Evolutionary conservation across 2,888 invertebrate genomes (phyloP).

Genomic region (Himalopsyche tibetana): DNA sequence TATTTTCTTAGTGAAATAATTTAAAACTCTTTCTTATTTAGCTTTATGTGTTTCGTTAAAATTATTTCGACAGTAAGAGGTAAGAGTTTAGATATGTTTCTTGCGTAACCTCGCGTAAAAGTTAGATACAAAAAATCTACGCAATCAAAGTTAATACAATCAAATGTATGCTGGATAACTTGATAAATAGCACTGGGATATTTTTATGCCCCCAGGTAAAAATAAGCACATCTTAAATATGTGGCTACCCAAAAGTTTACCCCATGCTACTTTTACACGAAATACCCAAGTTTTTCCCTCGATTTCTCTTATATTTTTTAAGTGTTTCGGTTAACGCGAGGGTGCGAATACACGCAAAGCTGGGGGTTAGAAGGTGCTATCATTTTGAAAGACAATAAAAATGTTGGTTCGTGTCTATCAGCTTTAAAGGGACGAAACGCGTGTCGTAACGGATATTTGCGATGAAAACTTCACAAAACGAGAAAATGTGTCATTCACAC

Average conservation of each 20-base stretch:
- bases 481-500: slow-evolving; percentile 60
- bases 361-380: slow-evolving; percentile 29
- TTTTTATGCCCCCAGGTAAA: slow-evolving; percentile 3
- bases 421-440: slow-evolving; percentile 46
- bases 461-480: slow-evolving; percentile 44
- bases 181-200: background rate
- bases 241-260: slow-evolving; percentile 41
- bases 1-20: no score
- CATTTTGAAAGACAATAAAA: slow-evolving; percentile 55
- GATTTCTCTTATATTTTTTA: slow-evolving; percentile 48
- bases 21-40: no score
- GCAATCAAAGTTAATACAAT: no score
- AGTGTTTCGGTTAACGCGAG: slow-evolving; percentile 51
- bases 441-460: slow-evolving; percentile 49
- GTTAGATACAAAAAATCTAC: no score
- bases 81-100: no score
- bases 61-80: no score
- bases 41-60: no score
- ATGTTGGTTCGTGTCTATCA: slow-evolving; percentile 60
- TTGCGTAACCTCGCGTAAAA: no score
- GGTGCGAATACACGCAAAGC: slow-evolving; percentile 9
- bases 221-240: slow-evolving; percentile 38
- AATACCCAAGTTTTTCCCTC: slow-evolving; percentile 41
- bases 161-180: background rate
- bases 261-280: slow-evolving; percentile 40